phyloP scores from a whole-genome alignment of 2,113 vertebrate species.

The Phylloscopus trochilus region DNA sequence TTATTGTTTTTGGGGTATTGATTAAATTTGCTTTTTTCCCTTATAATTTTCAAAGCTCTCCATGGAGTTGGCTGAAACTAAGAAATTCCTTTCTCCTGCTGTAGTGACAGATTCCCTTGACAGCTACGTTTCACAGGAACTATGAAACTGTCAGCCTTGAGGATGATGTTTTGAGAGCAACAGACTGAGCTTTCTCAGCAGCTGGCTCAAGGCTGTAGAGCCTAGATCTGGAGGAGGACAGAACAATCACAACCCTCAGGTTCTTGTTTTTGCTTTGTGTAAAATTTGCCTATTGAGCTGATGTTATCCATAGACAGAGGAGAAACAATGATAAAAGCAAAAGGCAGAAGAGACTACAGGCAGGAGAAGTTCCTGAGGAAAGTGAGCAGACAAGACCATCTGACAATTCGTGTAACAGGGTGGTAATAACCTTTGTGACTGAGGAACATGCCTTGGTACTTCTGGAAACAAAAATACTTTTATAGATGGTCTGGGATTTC shows the following conservation, averaged over 20 bases:
- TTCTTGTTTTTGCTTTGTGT: neutral
- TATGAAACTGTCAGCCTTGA: conserved; percentile 18
- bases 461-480: neutral
- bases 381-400: neutral
- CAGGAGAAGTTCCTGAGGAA: neutral
- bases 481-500: neutral
- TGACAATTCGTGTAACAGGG: neutral
- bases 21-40: neutral
- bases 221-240: neutral
- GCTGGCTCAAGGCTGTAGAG: neutral
- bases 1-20: neutral
- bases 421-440: neutral
- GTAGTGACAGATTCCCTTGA: conserved; percentile 17
- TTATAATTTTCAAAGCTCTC: neutral
- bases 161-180: neutral
- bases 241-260: neutral
- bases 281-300: neutral
- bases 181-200: neutral
- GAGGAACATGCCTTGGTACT: neutral
- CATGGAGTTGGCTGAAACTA: neutral
- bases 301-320: neutral
- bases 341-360: neutral
- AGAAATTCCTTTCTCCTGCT: conserved; percentile 1
- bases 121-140: neutral
- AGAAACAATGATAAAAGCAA: neutral